phyloP scores from a whole-genome alignment of 1,140 invertebrate genomes.

The Apis mellifera region DNA sequence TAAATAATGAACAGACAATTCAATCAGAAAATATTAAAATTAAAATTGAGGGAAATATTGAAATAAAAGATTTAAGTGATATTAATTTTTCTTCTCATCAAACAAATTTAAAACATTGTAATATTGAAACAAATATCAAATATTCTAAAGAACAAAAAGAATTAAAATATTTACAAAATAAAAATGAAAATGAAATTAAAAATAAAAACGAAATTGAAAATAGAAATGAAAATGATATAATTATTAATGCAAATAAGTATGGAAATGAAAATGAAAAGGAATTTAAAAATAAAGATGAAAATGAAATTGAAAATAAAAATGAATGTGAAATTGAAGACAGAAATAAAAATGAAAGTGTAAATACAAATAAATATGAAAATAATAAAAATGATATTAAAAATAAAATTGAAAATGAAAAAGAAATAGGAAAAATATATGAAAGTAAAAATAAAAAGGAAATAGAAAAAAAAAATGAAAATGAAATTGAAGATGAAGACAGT shows the following conservation, averaged over 20 bases:
- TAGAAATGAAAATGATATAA: conserved; percentile 14
- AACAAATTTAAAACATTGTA: not conserved
- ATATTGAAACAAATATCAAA: not conserved
- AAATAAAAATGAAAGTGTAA: conserved; percentile 40
- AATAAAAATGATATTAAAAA: not conserved
- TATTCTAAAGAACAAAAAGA: not conserved
- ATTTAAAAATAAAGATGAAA: conserved; percentile 28
- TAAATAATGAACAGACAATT: not conserved
- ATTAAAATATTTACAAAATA: conserved; percentile 26
- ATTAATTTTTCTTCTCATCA: not conserved
- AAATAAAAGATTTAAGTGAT: not conserved
- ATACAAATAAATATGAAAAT: not conserved
- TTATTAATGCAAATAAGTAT: conserved; percentile 42
- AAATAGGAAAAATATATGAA: conserved; percentile 39
- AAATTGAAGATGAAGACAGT: conserved; percentile 76
- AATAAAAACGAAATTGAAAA: conserved; percentile 40
- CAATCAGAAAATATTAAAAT: not conserved
- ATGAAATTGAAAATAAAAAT: conserved; percentile 22
- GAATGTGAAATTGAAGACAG: conserved; percentile 47
- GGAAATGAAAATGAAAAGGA: conserved; percentile 44
- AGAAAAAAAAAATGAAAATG: conserved; percentile 31
- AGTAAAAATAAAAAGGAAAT: conserved; percentile 41
- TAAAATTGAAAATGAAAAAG: conserved; percentile 50
- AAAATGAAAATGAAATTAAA: conserved; percentile 34
- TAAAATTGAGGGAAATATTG: conserved; percentile 6